These are phyloP conservation scores for Gobio gobio DNA, from an alignment of 2,113 vertebrate genomes.

Conservation along the genomic window DNA sequence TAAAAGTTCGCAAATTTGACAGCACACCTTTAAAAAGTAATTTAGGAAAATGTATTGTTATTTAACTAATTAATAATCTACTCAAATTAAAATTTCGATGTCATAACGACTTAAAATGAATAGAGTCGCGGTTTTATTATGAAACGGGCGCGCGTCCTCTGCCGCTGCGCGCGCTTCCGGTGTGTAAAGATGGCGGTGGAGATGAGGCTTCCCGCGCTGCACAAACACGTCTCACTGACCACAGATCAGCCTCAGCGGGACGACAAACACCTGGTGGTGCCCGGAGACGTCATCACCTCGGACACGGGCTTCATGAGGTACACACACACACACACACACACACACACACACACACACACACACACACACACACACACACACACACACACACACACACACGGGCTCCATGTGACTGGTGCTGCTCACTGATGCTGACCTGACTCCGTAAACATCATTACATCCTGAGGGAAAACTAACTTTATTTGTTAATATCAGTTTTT, in stretches of 20 bases:
- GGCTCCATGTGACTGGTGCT: too few relatives aligned
- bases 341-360: too few relatives aligned
- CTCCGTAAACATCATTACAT: too few relatives aligned
- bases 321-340: too few relatives aligned
- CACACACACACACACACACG: too few relatives aligned
- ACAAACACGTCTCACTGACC: constrained; percentile 63
- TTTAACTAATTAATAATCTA: not conserved
- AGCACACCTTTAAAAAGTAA: not conserved
- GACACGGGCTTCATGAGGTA: too few relatives aligned
- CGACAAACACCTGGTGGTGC: constrained; percentile 83
- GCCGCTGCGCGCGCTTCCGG: not conserved
- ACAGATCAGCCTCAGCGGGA: constrained; percentile 55
- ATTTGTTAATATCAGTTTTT: too few relatives aligned
- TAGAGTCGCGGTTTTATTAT: constrained; percentile 9
- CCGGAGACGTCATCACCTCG: too few relatives aligned
- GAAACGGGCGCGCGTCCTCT: not conserved
- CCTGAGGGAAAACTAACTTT: too few relatives aligned
- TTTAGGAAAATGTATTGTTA: not conserved
- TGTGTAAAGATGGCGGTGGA: constrained; percentile 83
- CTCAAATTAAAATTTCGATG: not conserved
- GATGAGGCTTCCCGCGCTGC: constrained; percentile 81
- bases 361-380: too few relatives aligned
- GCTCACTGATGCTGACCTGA: too few relatives aligned
- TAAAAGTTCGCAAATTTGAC: constrained; percentile 1
- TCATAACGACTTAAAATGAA: not conserved